Evolutionary conservation across 2,113 vertebrate species (phyloP).

Genomic region (Progne subis): DNA sequence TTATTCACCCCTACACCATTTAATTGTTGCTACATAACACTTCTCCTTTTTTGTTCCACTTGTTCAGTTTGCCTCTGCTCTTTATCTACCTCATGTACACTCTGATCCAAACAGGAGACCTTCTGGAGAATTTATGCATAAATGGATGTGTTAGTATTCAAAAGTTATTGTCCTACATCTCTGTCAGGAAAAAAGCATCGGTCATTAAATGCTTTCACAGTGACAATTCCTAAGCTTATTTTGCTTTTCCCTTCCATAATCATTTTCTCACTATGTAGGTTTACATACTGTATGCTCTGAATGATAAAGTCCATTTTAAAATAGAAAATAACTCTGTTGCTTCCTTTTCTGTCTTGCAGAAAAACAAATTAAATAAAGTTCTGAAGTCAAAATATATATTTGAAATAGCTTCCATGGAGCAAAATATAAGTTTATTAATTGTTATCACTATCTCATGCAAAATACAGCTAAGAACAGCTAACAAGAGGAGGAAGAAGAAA

Average conservation of each 20-base stretch:
- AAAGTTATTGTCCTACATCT: background rate
- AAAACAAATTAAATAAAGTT: background rate
- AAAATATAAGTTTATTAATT: background rate
- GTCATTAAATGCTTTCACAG: background rate
- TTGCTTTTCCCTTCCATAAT: background rate
- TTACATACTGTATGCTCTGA: background rate
- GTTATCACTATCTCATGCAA: background rate
- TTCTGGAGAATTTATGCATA: constrained; percentile 55
- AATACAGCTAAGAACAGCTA: background rate
- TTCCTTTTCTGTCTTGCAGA: background rate
- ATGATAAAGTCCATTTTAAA: background rate
- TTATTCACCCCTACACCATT: constrained; percentile 50
- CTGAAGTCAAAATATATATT: background rate
- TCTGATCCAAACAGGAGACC: constrained; percentile 32
- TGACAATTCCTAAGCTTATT: background rate
- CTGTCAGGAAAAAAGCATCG: background rate
- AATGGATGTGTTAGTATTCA: background rate
- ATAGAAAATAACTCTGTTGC: background rate
- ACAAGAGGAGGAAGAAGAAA: background rate
- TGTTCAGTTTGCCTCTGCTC: constrained; percentile 53
- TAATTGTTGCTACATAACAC: constrained; percentile 7
- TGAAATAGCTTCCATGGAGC: background rate
- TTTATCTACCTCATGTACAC: constrained; percentile 24
- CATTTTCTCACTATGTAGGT: background rate
- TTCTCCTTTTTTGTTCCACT: constrained; percentile 36